Evolutionary conservation across 2,113 vertebrate species (phyloP).

Genomic region (Gymnorhina tibicen): DNA sequence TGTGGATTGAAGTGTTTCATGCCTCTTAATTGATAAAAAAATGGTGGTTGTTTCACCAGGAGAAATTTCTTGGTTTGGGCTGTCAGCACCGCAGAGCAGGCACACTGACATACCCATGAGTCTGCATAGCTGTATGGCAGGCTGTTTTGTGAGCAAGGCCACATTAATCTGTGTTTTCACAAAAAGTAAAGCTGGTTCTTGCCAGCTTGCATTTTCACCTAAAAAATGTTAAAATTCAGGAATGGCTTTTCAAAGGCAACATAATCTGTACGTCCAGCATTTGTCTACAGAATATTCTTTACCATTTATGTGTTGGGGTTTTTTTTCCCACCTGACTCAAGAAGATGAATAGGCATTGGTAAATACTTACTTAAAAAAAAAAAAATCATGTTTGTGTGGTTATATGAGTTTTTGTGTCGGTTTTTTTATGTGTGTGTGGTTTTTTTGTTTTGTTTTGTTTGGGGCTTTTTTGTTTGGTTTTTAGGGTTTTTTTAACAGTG

Average conservation of each 20-base stretch:
- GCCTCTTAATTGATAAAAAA: background rate
- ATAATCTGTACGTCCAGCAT: background rate
- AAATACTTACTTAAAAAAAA: background rate
- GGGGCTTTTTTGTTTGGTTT: background rate
- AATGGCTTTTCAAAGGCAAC: background rate
- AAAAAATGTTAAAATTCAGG: background rate
- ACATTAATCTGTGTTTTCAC: background rate
- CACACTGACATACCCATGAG: rapidly evolving
- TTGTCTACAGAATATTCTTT: background rate
- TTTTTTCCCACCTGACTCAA: background rate
- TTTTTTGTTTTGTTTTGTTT: background rate
- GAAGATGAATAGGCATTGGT: background rate
- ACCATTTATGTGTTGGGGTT: background rate
- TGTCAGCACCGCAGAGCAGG: background rate
- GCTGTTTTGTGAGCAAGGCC: background rate
- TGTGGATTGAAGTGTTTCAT: background rate
- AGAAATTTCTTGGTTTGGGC: background rate
- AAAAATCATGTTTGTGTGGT: background rate
- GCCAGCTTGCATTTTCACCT: background rate
- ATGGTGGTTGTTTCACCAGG: background rate
- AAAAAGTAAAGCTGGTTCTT: background rate
- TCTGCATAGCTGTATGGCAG: background rate
- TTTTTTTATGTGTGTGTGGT: background rate
- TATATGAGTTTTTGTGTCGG: background rate
- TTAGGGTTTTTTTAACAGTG: background rate